Conservation (phyloP, 1,140 invertebrate species). For the Ostrea denselamellosa region DNA sequence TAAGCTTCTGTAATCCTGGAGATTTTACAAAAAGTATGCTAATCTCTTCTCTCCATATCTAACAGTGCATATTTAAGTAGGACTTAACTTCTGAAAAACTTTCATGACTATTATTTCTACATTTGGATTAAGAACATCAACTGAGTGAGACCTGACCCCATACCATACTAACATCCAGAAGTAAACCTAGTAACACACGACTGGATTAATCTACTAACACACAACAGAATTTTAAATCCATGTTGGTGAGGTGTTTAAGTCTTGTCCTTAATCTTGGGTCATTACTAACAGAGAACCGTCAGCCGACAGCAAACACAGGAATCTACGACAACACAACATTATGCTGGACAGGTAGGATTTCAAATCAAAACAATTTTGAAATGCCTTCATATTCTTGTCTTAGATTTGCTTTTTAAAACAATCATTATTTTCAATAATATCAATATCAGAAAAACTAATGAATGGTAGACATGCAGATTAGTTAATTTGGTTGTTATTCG, state of each 20-base stretch:
- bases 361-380: not conserved
- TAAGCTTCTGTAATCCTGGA: not conserved
- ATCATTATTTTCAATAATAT: too few relatives aligned
- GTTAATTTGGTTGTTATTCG: too few relatives aligned
- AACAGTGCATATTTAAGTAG: not conserved
- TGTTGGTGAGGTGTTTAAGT: not conserved
- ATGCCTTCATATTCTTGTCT: too few relatives aligned
- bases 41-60: not conserved
- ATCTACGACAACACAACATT: not conserved
- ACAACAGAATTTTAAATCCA: not conserved
- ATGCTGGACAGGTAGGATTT: conserved; percentile 10
- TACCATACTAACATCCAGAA: not conserved
- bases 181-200: not conserved
- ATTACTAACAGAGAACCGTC: not conserved
- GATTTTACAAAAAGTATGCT: not conserved
- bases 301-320: not conserved
- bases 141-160: not conserved
- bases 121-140: not conserved
- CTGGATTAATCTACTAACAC: not conserved
- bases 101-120: not conserved
- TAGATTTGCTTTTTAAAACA: too few relatives aligned
- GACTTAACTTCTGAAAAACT: not conserved
- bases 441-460: too few relatives aligned
- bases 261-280: conserved; percentile 25
- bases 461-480: too few relatives aligned